Evolutionary conservation across 2,888 invertebrate species (phyloP), one percentile per base, ranked within the genome.

Genomic region (Hemithea aestivaria): DNA sequence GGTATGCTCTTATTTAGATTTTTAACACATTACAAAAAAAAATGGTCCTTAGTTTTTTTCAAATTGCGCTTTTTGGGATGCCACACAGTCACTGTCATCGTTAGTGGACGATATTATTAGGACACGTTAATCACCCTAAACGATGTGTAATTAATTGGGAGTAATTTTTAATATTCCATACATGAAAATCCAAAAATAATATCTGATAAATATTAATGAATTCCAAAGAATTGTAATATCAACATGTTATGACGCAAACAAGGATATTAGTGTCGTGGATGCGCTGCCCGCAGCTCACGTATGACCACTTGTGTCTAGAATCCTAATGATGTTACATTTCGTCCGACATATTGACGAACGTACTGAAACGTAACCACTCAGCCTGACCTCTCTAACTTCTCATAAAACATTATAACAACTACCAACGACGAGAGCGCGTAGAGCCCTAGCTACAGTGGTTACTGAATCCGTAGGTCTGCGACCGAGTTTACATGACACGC

Each of bases 401-500:
- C 58, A 49, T 54, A 20, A n/a, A 25, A 12, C 35, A 48, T 49
- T 54, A 51, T 35, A 47, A 37, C 38, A 45, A 42, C 43, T 45
- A 37, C 37, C 34, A 40, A 45, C 51, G 45, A 40, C 44, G 61
- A 54, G 58, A 64, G 64, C 53, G 56, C 53, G 56, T 50, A 62
- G 56, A 64, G 83, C 40, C 69, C 81, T 59, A 27, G 35, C 26
- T 57, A 57, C 35, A 54, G 52, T 81, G 77, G 81, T 51, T 56
- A 50, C 45, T 38, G 51, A 48, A 58, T 63, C 56, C 64, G 61
- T 68, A 77, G 66, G 70, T 72, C 68, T 70, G 72, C 77, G 79
- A 78, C 81, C 80, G 78, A 73, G 66, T 83, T 81, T 70, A 77
- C 74, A 75, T 69, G 75, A 77, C 82, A 82, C 83, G 82, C 80